Percentiles rank a stretch among this genome's conserved stretches.
These are phyloP conservation scores for Sorex araneus DNA, from an alignment of 2,113 vertebrate species.

Conservation along the genomic window DNA sequence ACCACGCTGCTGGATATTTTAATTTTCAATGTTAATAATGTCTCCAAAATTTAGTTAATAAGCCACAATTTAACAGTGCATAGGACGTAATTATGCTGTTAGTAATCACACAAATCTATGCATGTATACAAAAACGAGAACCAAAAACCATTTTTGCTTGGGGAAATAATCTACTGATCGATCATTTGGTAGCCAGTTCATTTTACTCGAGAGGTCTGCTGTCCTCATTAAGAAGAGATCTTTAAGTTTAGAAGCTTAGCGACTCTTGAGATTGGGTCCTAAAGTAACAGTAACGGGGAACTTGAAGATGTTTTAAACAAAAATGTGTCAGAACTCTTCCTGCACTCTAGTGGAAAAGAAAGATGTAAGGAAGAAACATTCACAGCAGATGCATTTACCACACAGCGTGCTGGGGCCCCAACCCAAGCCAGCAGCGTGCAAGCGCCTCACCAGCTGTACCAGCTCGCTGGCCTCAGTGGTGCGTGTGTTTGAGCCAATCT, in stretches of 20 bases:
- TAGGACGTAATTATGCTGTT: slow-evolving; percentile 28
- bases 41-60: not conserved
- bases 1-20: slow-evolving; percentile 1
- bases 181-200: slow-evolving; percentile 49
- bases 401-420: no score
- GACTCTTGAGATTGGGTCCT: slow-evolving; percentile 41
- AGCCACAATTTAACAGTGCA: slow-evolving; percentile 46
- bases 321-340: slow-evolving; percentile 35
- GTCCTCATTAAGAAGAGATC: not conserved
- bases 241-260: slow-evolving; percentile 37
- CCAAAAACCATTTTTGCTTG: slow-evolving; percentile 14
- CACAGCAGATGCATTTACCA: not conserved
- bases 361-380: slow-evolving; percentile 54
- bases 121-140: slow-evolving; percentile 35
- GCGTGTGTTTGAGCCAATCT: not conserved
- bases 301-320: not conserved
- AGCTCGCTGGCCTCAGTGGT: no score
- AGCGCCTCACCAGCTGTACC: no score
- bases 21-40: slow-evolving; percentile 64
- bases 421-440: no score
- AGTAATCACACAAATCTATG: slow-evolving; percentile 12
- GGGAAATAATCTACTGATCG: not conserved
- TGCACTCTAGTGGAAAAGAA: slow-evolving; percentile 35
- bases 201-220: not conserved
- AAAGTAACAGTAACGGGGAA: slow-evolving; percentile 40